Base-by-base conservation (phyloP, 2,888 invertebrate species). In the Drosophila ochracea region DNA sequence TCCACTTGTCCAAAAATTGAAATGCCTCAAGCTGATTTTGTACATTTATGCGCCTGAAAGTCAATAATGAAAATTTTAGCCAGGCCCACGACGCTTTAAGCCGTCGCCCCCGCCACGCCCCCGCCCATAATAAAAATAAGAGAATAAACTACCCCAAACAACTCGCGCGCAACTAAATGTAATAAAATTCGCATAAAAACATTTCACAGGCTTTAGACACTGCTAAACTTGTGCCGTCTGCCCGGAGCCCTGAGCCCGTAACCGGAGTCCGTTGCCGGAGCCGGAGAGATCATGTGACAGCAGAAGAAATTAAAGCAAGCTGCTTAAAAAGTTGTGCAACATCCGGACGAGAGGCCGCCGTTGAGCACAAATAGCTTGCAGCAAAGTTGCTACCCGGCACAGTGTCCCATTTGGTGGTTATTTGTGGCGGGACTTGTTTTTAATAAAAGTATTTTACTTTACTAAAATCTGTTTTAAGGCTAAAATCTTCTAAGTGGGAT, bases 151-250 rank as follows among this genome's bases (percentile, higher is more conserved):
- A 31, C 43, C 31, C 31, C 58, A 68, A 54, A n/a, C 47, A 62
- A 60, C 41, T 43, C 53, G 21, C 50, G 41, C 66, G 52, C 71
- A 72, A 63, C 88, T 75, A 83, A 88, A 83, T 83, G 76, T 88
- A 88, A 85, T 88, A 85, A 85, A 85, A 85, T 85, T 85, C 88
- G 76, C 82, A 85, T 88, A 88, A 85, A 85, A 85, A 85, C 88
- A 88, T 88, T 83, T 84, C 64, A 78, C 81, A 82, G 76, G 78
- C 71, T 68, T 81, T 76, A 69, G 80, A 65, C 63, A 61, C 73
- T 61, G 79, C 61, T 59, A 64, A 79, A 76, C 76, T 80, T 79
- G 68, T 65, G 76, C 65, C 50, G 61, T 69, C 70, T 68, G 67
- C 69, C 74, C 52, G 63, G 60, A 66, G 68, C 64, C 68, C n/a